A percentile compares a stretch with the other conserved stretches of the same genome.
Evolutionary conservation across 2,888 invertebrate genomes (phyloP).

Genomic region (Barypeithes pellucidus): DNA sequence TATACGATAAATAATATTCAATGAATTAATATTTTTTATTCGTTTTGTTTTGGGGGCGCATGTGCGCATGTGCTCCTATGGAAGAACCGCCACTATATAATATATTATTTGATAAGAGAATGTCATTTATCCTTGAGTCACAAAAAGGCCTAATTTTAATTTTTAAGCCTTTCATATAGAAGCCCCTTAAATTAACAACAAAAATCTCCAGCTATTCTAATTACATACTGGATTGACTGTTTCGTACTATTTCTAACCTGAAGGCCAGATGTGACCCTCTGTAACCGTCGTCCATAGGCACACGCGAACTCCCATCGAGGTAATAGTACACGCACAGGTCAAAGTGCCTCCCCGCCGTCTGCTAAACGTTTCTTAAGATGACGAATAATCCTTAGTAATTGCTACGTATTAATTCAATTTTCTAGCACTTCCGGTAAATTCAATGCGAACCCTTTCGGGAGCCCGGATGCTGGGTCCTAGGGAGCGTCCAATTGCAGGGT

Average conservation of each 20-base stretch:
- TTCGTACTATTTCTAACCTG: slow-evolving; percentile 22
- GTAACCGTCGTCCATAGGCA: slow-evolving; percentile 64
- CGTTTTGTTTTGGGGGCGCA: too few relatives aligned
- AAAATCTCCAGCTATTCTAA: slow-evolving; percentile 28
- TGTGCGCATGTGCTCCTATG: too few relatives aligned
- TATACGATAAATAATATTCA: too few relatives aligned
- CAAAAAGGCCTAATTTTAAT: too few relatives aligned
- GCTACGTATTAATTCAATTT: slow-evolving; percentile 72
- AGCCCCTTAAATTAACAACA: background rate
- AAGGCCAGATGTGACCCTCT: slow-evolving; percentile 58
- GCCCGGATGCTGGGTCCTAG: slow-evolving; percentile 67
- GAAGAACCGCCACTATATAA: too few relatives aligned
- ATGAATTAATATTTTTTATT: too few relatives aligned
- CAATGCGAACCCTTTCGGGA: slow-evolving; percentile 66
- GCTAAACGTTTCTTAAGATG: slow-evolving; percentile 71
- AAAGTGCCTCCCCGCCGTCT: slow-evolving; percentile 64
- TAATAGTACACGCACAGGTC: slow-evolving; percentile 66
- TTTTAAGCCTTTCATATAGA: too few relatives aligned
- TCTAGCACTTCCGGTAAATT: slow-evolving; percentile 68
- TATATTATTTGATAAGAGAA: too few relatives aligned
- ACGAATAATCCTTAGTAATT: slow-evolving; percentile 69
- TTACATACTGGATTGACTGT: slow-evolving; percentile 15
- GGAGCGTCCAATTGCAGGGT: slow-evolving; percentile 68
- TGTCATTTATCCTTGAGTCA: too few relatives aligned
- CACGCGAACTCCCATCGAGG: slow-evolving; percentile 67